These are phyloP conservation scores for Dryobotodes eremita DNA, from an alignment of 2,888 invertebrate genomes.

Conservation along the genomic window DNA sequence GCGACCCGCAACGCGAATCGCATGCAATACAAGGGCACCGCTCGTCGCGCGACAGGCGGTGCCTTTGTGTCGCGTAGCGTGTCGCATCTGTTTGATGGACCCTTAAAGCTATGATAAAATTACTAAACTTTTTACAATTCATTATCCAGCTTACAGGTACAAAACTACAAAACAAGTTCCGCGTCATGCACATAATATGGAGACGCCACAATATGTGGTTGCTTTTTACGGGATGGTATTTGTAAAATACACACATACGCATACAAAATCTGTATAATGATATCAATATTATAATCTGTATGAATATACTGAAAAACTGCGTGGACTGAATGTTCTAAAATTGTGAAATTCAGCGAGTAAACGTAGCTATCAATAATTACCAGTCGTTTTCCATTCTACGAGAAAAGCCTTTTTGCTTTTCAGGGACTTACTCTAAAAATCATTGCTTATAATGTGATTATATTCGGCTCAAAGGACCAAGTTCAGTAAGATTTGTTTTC, in stretches of 20 bases:
- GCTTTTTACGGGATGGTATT: slow-evolving; percentile 31
- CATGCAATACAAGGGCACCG: no score
- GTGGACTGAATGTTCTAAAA: background rate
- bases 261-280: background rate
- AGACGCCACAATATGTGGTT: slow-evolving; percentile 24
- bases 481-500: background rate
- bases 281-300: background rate
- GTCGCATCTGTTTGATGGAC: no score
- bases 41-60: no score
- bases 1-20: no score
- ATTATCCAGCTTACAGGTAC: slow-evolving; percentile 18
- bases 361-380: background rate
- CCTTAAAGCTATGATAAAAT: background rate
- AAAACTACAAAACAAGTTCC: slow-evolving; percentile 42
- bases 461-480: background rate
- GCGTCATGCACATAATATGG: slow-evolving; percentile 13
- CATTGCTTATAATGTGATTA: background rate
- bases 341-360: background rate
- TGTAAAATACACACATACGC: background rate
- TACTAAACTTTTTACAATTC: slow-evolving; percentile 1
- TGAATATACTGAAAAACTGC: background rate
- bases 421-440: background rate
- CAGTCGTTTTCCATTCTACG: background rate
- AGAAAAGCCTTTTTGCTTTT: background rate
- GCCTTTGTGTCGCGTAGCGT: no score